Conservation (phyloP, 2,113 vertebrate species). For the Syrmaticus mikado region DNA sequence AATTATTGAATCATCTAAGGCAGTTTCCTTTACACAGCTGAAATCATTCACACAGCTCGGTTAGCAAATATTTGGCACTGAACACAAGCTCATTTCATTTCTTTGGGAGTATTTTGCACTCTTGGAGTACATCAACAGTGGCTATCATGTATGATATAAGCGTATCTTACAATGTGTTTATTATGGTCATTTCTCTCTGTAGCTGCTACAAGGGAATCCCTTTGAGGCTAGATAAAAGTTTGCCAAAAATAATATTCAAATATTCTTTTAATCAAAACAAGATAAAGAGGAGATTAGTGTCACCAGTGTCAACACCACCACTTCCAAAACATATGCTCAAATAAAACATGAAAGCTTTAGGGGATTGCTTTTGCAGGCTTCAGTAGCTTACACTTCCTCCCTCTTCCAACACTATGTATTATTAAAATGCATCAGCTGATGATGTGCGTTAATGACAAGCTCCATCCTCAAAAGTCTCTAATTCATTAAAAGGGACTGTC, state of each 20-base stretch:
- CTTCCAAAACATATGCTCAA: slow-evolving; percentile 76
- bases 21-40: not conserved
- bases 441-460: slow-evolving; percentile 69
- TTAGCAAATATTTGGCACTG: not conserved
- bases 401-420: slow-evolving; percentile 59
- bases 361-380: slow-evolving; percentile 68
- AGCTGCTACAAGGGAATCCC: slow-evolving; percentile 58
- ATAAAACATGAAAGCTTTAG: slow-evolving; percentile 73
- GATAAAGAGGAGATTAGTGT: slow-evolving; percentile 68
- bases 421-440: slow-evolving; percentile 73
- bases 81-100: slow-evolving; percentile 40
- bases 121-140: slow-evolving; percentile 38
- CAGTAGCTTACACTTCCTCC: slow-evolving; percentile 63
- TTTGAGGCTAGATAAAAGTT: slow-evolving; percentile 72
- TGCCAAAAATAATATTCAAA: slow-evolving; percentile 74
- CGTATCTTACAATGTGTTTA: slow-evolving; percentile 57
- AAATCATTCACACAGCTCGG: slow-evolving; percentile 46
- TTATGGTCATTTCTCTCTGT: slow-evolving; percentile 58
- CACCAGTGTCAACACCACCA: slow-evolving; percentile 65
- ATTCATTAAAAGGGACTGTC: slow-evolving; percentile 51
- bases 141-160: slow-evolving; percentile 40
- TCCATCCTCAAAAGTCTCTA: slow-evolving; percentile 58
- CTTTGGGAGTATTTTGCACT: slow-evolving; percentile 32
- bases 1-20: not conserved
- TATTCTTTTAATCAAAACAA: slow-evolving; percentile 72